Evolutionary conservation across 35 echinoderm and acorn worm species (phyloP).

Genomic region (Patiria miniata): DNA sequence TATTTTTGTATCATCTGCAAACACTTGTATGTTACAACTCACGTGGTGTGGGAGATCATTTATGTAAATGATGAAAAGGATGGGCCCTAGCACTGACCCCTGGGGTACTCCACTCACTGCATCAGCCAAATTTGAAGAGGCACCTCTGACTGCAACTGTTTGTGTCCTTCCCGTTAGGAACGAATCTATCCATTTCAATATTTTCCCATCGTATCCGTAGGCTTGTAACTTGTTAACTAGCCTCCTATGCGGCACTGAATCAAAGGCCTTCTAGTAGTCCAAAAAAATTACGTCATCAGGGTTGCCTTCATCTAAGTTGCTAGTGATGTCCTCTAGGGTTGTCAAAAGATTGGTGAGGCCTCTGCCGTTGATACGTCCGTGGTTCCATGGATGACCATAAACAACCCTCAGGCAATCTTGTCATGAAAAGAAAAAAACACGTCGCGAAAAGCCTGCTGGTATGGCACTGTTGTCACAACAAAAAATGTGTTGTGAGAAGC

Average conservation of each 20-base stretch:
- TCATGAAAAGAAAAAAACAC: too few species aligned
- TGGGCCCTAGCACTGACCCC: constrained; percentile 51
- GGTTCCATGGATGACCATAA: too few species aligned
- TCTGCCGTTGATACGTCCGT: too few species aligned
- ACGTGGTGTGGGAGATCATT: constrained; percentile 37
- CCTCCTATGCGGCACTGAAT: constrained; percentile 23
- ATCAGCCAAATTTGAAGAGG: neutral
- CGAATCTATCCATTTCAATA: constrained; percentile 5
- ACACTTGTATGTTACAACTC: neutral
- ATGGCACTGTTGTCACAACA: too few species aligned
- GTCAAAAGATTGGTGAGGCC: too few species aligned
- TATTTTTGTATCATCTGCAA: constrained; percentile 54
- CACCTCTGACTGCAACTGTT: constrained; percentile 13
- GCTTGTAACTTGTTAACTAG: neutral
- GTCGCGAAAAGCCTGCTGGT: too few species aligned
- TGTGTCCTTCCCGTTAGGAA: constrained; percentile 12
- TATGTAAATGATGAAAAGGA: constrained; percentile 43
- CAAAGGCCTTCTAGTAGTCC: constrained; percentile 53
- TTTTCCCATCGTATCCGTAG: neutral
- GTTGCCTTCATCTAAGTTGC: neutral
- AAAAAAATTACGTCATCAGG: constrained; percentile 32
- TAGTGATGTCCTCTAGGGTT: constrained; percentile 13
- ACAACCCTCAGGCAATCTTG: too few species aligned
- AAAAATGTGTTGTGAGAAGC: too few species aligned
- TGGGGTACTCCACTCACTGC: constrained; percentile 56